Evolutionary conservation across 2,113 vertebrate species (phyloP).

Genomic region (Saguinus midas): DNA sequence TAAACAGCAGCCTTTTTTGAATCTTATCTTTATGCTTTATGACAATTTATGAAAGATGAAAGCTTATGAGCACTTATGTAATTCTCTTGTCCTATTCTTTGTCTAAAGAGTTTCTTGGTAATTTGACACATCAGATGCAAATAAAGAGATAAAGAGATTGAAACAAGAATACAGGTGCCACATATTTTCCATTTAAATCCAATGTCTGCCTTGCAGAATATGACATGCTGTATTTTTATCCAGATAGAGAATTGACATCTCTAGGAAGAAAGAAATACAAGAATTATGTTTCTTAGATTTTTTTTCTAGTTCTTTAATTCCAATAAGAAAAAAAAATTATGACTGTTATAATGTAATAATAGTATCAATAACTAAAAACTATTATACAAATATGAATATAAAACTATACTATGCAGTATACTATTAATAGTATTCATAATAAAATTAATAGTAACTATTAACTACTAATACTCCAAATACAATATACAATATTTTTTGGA

Average conservation of each 20-base stretch:
- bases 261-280: background rate
- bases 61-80: background rate
- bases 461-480: background rate
- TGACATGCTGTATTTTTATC: background rate
- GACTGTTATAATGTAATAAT: background rate
- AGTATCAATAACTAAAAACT: background rate
- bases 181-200: slow-evolving; percentile 15
- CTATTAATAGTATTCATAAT: background rate
- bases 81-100: background rate
- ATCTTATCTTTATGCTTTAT: background rate
- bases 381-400: background rate
- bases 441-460: background rate
- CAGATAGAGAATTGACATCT: background rate
- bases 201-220: background rate
- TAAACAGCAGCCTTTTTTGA: background rate
- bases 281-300: background rate
- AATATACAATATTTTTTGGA: background rate
- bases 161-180: background rate
- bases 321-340: background rate
- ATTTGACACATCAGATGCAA: background rate
- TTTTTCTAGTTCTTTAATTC: background rate
- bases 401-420: background rate
- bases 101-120: background rate
- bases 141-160: slow-evolving; percentile 25
- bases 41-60: background rate